Conservation (phyloP, 2,797 vertebrate genomes). For the Manis pentadactyla region DNA sequence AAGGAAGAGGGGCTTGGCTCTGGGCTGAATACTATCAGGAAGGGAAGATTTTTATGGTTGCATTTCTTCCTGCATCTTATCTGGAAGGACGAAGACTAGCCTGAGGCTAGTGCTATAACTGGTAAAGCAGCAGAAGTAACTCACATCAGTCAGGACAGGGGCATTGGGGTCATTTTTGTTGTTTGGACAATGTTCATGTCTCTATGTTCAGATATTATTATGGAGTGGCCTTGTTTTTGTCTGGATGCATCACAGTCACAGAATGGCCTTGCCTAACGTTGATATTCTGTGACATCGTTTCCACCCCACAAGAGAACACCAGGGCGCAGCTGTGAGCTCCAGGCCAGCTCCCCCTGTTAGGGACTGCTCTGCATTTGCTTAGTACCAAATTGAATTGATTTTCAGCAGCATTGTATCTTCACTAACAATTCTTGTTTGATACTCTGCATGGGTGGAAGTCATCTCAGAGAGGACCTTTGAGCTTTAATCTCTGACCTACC, state of each 20-base stretch:
- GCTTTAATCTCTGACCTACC: slow-evolving; percentile 17
- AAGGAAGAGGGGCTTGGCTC: neutral
- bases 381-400: neutral
- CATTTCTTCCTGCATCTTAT: neutral
- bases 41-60: neutral
- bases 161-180: neutral
- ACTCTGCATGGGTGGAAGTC: neutral
- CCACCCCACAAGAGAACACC: neutral
- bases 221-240: neutral
- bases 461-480: neutral
- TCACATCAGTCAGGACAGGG: neutral
- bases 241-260: neutral
- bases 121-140: neutral
- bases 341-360: neutral
- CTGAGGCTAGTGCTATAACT: neutral
- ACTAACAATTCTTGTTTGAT: slow-evolving; percentile 26
- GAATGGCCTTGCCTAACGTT: neutral
- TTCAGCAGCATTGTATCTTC: neutral
- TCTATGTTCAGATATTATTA: neutral
- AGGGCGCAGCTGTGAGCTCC: neutral
- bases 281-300: neutral
- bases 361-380: neutral
- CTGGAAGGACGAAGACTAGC: neutral
- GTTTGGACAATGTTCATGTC: neutral
- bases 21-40: neutral